These are phyloP conservation scores for Corvus cornix DNA, from an alignment of 2,113 vertebrate genomes.

Conservation along the genomic window DNA sequence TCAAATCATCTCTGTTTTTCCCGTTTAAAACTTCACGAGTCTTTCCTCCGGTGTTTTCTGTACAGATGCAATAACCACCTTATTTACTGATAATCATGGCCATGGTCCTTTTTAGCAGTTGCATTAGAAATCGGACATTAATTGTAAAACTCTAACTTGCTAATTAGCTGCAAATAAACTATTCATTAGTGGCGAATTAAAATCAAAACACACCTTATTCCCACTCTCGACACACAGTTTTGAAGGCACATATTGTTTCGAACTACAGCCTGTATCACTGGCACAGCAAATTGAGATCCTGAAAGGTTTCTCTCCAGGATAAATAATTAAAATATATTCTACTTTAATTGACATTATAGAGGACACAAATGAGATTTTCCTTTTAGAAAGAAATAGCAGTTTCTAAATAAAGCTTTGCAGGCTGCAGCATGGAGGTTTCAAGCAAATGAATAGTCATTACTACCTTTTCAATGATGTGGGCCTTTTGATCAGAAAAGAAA, in stretches of 20 bases:
- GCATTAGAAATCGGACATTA: conserved; percentile 68
- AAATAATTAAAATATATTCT: conserved; percentile 85
- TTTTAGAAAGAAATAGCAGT: conserved; percentile 81
- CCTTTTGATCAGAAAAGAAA: conserved; percentile 86
- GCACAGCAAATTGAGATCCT: conserved; percentile 76
- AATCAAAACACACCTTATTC: conserved; percentile 67
- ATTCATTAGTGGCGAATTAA: conserved; percentile 75
- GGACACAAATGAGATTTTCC: conserved; percentile 82
- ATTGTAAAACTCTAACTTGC: conserved; percentile 71
- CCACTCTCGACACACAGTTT: conserved; percentile 52
- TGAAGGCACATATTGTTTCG: conserved; percentile 65
- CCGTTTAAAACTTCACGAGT: neutral
- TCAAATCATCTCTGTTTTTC: neutral
- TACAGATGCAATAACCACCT: neutral
- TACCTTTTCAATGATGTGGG: conserved; percentile 82
- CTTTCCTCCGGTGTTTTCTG: conserved; percentile 27
- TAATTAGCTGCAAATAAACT: conserved; percentile 81
- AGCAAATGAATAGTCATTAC: conserved; percentile 86
- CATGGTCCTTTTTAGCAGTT: conserved; percentile 4
- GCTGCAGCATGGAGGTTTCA: conserved; percentile 77
- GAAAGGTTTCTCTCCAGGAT: conserved; percentile 79
- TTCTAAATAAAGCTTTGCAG: conserved; percentile 81
- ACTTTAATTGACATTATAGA: conserved; percentile 84
- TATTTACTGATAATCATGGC: conserved; percentile 23
- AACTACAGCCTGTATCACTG: conserved; percentile 66